phyloP scores from a whole-genome alignment of 2,888 invertebrate genomes.

The Drosophila seclusa region DNA sequence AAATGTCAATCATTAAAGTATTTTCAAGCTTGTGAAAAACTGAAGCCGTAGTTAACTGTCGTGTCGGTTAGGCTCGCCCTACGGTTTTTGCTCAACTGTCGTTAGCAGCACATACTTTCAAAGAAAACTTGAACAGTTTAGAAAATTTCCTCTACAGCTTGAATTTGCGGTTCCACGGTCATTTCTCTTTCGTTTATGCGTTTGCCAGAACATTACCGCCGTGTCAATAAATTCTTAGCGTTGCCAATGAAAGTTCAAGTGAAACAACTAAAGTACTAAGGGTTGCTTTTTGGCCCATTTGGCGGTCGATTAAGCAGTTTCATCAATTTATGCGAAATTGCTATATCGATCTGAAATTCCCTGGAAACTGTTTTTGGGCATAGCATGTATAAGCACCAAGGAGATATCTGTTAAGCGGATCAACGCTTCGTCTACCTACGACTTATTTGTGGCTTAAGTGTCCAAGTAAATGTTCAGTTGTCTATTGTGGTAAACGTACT shows the following conservation, averaged over 20 bases:
- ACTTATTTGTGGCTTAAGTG: slow-evolving; percentile 1
- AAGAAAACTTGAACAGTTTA: slow-evolving; percentile 23
- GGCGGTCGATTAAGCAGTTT: slow-evolving; percentile 48
- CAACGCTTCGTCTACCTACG: slow-evolving; percentile 14
- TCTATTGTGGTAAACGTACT: slow-evolving; percentile 1
- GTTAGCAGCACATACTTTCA: slow-evolving; percentile 6
- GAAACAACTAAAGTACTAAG: slow-evolving; percentile 17
- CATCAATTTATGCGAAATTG: slow-evolving; percentile 54
- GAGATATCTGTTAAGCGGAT: slow-evolving; percentile 25
- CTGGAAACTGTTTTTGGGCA: slow-evolving; percentile 30
- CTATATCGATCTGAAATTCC: slow-evolving; percentile 49
- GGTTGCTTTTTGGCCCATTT: slow-evolving; percentile 44
- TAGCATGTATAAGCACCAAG: slow-evolving; percentile 7
- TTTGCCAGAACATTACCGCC: slow-evolving; percentile 40
- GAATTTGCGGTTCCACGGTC: slow-evolving; percentile 13
- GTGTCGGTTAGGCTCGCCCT: slow-evolving; percentile 29
- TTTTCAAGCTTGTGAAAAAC: slow-evolving; percentile 16
- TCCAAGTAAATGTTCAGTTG: not conserved
- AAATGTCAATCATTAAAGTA: slow-evolving; percentile 4
- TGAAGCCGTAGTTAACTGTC: slow-evolving; percentile 55
- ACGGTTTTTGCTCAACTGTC: slow-evolving; percentile 40
- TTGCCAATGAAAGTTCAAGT: slow-evolving; percentile 19
- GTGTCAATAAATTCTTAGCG: slow-evolving; percentile 35
- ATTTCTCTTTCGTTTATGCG: slow-evolving; percentile 47
- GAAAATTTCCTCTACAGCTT: slow-evolving; percentile 17